Evolutionary conservation across 2,888 invertebrate genomes (phyloP).

Genomic region (Busseola fusca): DNA sequence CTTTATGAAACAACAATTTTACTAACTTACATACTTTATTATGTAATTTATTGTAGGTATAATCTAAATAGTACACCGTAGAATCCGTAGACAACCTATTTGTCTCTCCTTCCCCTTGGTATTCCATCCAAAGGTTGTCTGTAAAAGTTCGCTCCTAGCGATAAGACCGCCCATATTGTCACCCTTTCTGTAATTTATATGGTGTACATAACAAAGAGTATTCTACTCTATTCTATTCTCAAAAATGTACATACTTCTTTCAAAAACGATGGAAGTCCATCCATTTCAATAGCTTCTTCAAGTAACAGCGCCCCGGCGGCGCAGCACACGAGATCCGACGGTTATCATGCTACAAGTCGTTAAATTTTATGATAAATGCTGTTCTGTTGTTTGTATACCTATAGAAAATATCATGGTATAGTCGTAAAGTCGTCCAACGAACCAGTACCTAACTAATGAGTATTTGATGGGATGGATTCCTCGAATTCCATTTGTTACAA

Average conservation of each 20-base stretch:
- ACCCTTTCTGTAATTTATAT: too few relatives aligned
- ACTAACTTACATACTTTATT: too few relatives aligned
- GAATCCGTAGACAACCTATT: too few relatives aligned
- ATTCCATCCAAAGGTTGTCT: too few relatives aligned
- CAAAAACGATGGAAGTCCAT: not conserved
- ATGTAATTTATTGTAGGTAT: too few relatives aligned
- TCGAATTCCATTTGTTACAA: conserved; percentile 5
- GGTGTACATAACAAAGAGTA: too few relatives aligned
- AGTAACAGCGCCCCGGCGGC: not conserved
- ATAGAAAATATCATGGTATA: conserved; percentile 19
- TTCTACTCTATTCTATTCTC: not conserved
- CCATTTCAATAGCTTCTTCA: not conserved
- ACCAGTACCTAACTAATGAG: conserved; percentile 32
- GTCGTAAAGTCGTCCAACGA: conserved; percentile 12
- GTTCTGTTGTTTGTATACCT: conserved; percentile 36
- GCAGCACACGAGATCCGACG: conserved; percentile 18
- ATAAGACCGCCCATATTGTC: too few relatives aligned
- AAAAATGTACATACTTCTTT: not conserved
- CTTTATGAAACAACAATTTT: too few relatives aligned
- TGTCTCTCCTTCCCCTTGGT: too few relatives aligned
- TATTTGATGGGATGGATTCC: conserved; percentile 28
- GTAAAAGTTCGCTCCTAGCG: too few relatives aligned
- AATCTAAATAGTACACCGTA: too few relatives aligned
- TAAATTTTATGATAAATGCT: conserved; percentile 49
- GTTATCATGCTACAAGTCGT: conserved; percentile 40